Evolutionary conservation across 2,797 vertebrate genomes (phyloP), one percentile per base, ranked within the genome.

Genomic region (Phataginus tricuspis): DNA sequence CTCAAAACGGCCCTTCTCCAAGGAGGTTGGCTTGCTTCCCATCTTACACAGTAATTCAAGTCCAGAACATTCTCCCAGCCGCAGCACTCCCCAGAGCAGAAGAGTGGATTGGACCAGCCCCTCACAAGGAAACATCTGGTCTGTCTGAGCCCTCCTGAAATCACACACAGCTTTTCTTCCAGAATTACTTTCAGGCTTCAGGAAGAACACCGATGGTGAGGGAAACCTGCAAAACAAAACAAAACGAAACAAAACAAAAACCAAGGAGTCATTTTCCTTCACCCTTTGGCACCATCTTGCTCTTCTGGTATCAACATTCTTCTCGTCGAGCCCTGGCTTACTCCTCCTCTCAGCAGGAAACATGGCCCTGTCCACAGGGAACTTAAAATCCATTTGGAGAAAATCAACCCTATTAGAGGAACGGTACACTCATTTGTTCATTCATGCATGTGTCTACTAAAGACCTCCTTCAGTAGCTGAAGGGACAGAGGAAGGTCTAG

Each of bases 51-150:
- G 42, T 29, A 63, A 78, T 66, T 49, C 34, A 88, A 63, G 45
- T 12, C 37, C 53, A 89, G 42, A 77, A 31, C 23, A 69, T 37
- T 59, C 37, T 55, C 31, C 66, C 31, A 77, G 51, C 23, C 12
- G 18, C 34, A 45, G 27, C 16, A 64, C n/a, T 25, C 34, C 21
- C n/a, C 23, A 13, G 29, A 69, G 61, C 79, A 63, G 75, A 90
- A 77, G 55, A 90, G 5, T 63, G 25, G 4, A 34, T 49, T 55
- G 63, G 19, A 45, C 1, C 25, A 88, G 39, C 14, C 19, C 12
- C 53, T 59, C 15, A 34, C 42, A 84, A 45, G 89, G 90, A 93
- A 95, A 92, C 59, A 92, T 53, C 77, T 88, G 83, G 69, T 23
- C 51, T 25, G 12, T 49, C 10, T 14, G 53, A 82, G 18, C 34